These are phyloP conservation scores for Neodiprion virginianus DNA, from an alignment of 1,140 invertebrate genomes.

Conservation along the genomic window DNA sequence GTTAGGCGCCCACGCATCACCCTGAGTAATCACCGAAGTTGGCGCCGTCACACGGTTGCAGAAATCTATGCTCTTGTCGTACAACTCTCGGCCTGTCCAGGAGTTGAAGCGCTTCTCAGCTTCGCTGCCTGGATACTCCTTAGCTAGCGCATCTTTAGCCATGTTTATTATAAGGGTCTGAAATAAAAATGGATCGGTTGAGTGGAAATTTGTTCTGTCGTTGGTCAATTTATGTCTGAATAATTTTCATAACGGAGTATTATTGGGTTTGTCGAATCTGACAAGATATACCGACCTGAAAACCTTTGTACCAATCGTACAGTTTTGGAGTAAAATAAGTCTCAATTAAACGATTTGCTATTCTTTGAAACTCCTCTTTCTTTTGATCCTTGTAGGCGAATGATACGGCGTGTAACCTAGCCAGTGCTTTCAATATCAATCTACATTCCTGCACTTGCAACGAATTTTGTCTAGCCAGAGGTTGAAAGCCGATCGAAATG, in stretches of 20 bases:
- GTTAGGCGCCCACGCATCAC: conserved; percentile 78
- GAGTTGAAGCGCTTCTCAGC: conserved; percentile 62
- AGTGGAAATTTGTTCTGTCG: not conserved
- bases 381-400: conserved; percentile 72
- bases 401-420: conserved; percentile 73
- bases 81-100: conserved; percentile 42
- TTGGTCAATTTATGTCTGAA: too few relatives aligned
- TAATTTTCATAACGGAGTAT: not conserved
- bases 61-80: conserved; percentile 39
- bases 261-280: too few relatives aligned
- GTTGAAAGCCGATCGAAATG: conserved; percentile 60
- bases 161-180: conserved; percentile 53
- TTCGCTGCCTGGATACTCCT: conserved; percentile 67
- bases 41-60: conserved; percentile 34
- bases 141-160: conserved; percentile 68
- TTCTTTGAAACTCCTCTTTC: conserved; percentile 62
- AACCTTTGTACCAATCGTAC: conserved; percentile 69
- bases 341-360: conserved; percentile 55
- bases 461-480: conserved; percentile 60
- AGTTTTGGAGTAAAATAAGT: conserved; percentile 67
- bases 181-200: not conserved
- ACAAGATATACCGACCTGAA: conserved; percentile 57
- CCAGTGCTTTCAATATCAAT: conserved; percentile 66
- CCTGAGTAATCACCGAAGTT: conserved; percentile 69
- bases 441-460: conserved; percentile 62